phyloP scores from a whole-genome alignment of 2,113 vertebrate species.

The Camelus dromedarius region DNA sequence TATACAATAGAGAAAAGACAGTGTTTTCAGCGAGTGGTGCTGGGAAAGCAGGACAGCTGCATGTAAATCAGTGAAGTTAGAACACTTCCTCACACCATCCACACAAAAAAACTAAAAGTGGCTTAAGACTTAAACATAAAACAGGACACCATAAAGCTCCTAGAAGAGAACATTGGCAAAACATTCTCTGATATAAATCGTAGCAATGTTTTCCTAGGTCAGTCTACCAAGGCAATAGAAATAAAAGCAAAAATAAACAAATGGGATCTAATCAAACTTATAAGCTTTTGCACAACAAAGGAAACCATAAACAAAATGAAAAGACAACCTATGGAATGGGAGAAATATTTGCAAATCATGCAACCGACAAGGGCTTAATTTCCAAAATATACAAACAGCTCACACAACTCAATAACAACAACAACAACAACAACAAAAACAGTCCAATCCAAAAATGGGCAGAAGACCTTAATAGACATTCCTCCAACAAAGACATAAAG shows the following conservation, averaged over 20 bases:
- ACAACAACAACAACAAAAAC: background rate
- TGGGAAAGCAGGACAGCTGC: background rate
- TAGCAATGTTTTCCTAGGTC: background rate
- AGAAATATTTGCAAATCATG: background rate
- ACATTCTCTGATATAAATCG: background rate
- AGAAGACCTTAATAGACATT: background rate
- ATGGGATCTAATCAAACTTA: background rate
- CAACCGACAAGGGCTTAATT: background rate
- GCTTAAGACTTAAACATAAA: background rate
- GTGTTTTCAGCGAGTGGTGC: background rate
- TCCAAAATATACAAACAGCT: background rate
- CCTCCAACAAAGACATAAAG: background rate
- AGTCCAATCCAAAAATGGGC: background rate
- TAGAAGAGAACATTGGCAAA: background rate
- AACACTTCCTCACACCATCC: background rate
- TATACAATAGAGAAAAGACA: background rate
- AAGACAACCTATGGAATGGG: background rate
- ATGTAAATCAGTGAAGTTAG: background rate
- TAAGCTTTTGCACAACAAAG: background rate
- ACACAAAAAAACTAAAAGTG: background rate
- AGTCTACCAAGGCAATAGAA: background rate
- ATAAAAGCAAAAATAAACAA: background rate
- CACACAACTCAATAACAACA: background rate
- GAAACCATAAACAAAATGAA: background rate
- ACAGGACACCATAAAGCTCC: background rate